Conservation (phyloP, 2,113 vertebrate species). For the Pteropus alecto region DNA sequence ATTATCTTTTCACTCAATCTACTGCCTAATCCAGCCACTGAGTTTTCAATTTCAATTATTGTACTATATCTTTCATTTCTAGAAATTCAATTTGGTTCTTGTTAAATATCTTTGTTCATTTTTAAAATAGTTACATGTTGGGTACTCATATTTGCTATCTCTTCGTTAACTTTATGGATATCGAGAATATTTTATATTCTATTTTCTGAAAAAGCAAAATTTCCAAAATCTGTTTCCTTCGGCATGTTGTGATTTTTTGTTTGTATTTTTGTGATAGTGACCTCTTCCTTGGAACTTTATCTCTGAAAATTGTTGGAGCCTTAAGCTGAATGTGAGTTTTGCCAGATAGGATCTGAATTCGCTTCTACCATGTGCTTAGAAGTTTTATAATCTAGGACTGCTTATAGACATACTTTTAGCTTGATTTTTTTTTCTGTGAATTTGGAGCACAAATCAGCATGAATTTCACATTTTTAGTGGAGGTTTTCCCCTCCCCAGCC, state of each 20-base stretch:
- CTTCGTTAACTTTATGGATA: neutral
- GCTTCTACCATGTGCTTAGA: neutral
- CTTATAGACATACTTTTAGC: neutral
- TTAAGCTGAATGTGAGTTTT: neutral
- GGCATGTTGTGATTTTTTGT: neutral
- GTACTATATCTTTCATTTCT: neutral
- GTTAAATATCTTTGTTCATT: neutral
- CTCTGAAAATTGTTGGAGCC: neutral
- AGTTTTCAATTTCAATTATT: neutral
- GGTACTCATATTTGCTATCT: neutral
- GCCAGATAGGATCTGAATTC: neutral
- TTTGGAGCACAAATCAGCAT: neutral
- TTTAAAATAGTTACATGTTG: neutral
- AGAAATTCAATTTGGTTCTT: neutral
- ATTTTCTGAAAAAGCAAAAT: neutral
- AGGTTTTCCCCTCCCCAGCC: neutral
- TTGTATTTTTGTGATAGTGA: neutral
- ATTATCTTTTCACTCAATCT: neutral
- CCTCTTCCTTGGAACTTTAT: neutral
- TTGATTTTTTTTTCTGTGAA: neutral
- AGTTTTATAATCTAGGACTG: neutral
- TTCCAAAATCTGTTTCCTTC: neutral
- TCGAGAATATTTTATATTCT: neutral
- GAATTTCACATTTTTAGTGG: neutral
- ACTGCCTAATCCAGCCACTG: neutral